Base-by-base conservation (phyloP, 2,113 vertebrate species). In the Lynx canadensis region DNA sequence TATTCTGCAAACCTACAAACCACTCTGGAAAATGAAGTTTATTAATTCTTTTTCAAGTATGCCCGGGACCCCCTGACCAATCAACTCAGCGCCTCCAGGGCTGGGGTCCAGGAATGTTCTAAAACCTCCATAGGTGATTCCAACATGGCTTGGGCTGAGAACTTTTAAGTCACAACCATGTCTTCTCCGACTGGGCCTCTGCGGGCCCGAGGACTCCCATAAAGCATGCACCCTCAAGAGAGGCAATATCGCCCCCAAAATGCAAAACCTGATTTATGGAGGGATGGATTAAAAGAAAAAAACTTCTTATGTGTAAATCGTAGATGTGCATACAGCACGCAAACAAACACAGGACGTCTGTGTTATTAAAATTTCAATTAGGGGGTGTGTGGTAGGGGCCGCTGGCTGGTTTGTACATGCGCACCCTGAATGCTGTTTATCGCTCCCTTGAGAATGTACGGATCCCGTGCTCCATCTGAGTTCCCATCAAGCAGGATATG, bases 221-320 rank as follows among this genome's bases (percentile, higher is more conserved):
- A 10, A 31, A 78, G 16, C 57, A 25, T 14, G 60, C 15, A 0
- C 8, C 45, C 36, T 33, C 68, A 25, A 31, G 0, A 50, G 31
- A 1, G 31, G 23, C 25, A 45, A 36, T 12, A 27, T 33, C 0
- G 0, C 41, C 31, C 31, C 55, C 16, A 45, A 41, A 41, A 7
- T n/a, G 78, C 68, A 76, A 76, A 94, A 25, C 45, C 0, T 50
- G 63, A 38, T 52, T 80, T 55, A 60, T 12, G 7, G 52, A 4
- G 4, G 8, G 16, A 1, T n/a, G 13, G n/a, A 18, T 41, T 29
- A 57, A 78, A 41, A 76, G 11, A 38, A 50, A 57, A 31, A 29
- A 41, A 3, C 5, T 31, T 31, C 66, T 79, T 50, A 38, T 21
- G 38, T 41, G 5, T 10, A 69, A 80, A 78, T n/a, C 38, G 2